These are phyloP conservation scores for Crocodylus rhombifer DNA, from an alignment of 2,797 vertebrate genomes.

Conservation along the genomic window DNA sequence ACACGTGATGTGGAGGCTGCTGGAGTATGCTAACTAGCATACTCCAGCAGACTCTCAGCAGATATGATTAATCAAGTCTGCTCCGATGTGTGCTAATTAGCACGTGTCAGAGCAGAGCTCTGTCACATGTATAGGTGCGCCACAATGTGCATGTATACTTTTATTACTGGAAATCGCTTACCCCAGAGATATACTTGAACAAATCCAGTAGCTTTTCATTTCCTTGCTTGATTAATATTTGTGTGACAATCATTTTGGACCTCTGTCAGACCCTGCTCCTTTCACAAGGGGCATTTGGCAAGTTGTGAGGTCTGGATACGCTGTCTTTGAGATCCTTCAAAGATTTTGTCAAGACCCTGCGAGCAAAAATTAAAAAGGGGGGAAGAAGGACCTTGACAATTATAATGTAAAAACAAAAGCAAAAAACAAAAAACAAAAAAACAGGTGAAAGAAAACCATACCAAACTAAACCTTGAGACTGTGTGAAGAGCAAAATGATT, in stretches of 20 bases:
- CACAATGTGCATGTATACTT: neutral
- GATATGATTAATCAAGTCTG: too few relatives aligned
- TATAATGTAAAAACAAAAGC: neutral
- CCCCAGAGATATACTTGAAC: neutral
- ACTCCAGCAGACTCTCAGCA: too few relatives aligned
- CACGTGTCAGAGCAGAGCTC: too few relatives aligned
- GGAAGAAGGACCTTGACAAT: neutral
- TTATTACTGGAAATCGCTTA: neutral
- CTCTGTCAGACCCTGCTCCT: neutral
- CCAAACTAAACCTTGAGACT: neutral
- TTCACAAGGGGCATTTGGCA: neutral
- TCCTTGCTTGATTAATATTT: neutral
- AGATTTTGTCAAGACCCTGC: neutral
- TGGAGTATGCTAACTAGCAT: too few relatives aligned
- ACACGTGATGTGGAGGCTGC: too few relatives aligned
- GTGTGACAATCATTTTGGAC: neutral
- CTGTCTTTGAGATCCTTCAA: neutral
- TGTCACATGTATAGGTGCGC: too few relatives aligned
- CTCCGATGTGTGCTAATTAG: too few relatives aligned
- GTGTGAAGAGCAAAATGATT: neutral
- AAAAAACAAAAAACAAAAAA: neutral
- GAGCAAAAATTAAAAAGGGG: neutral
- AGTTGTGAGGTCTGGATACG: neutral
- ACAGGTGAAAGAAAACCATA: neutral
- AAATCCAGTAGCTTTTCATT: neutral